phyloP scores from a whole-genome alignment of 2,888 invertebrate species.

The Limnephilus auricula region DNA sequence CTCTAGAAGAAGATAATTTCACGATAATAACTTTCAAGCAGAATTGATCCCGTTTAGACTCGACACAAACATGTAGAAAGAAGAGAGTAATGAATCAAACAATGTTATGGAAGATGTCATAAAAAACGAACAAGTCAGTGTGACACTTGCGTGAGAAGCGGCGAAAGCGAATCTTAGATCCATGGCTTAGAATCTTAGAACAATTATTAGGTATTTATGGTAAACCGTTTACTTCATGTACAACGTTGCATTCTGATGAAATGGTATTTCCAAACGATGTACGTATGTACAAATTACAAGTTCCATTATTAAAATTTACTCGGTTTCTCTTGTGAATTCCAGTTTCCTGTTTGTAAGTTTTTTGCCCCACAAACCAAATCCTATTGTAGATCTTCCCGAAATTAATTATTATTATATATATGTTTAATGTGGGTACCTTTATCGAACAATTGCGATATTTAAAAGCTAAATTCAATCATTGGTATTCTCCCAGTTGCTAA shows the following conservation, averaged over 20 bases:
- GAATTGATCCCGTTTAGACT: not conserved
- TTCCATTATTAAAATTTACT: slow-evolving; percentile 39
- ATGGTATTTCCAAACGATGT: slow-evolving; percentile 31
- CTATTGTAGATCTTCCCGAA: not conserved
- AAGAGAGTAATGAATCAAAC: not conserved
- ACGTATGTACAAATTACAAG: slow-evolving; percentile 10
- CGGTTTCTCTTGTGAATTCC: slow-evolving; percentile 40
- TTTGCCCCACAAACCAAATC: not conserved
- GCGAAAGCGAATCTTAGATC: slow-evolving; percentile 8
- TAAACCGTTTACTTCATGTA: slow-evolving; percentile 24
- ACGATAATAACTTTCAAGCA: not conserved
- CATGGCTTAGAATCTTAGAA: not conserved
- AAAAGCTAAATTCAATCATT: slow-evolving; percentile 37
- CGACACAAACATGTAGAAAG: not conserved
- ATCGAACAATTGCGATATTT: slow-evolving; percentile 29
- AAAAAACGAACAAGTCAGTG: not conserved
- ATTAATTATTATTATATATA: not conserved
- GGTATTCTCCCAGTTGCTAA: slow-evolving; percentile 18
- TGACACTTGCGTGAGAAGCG: slow-evolving; percentile 39
- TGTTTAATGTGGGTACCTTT: not conserved
- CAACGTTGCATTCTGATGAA: slow-evolving; percentile 27
- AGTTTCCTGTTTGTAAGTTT: not conserved
- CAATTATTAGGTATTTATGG: not conserved
- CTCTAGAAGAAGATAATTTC: not conserved
- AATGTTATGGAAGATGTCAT: not conserved